phyloP scores from a whole-genome alignment of 2,888 invertebrate species.

The Eristalis arbustorum region DNA sequence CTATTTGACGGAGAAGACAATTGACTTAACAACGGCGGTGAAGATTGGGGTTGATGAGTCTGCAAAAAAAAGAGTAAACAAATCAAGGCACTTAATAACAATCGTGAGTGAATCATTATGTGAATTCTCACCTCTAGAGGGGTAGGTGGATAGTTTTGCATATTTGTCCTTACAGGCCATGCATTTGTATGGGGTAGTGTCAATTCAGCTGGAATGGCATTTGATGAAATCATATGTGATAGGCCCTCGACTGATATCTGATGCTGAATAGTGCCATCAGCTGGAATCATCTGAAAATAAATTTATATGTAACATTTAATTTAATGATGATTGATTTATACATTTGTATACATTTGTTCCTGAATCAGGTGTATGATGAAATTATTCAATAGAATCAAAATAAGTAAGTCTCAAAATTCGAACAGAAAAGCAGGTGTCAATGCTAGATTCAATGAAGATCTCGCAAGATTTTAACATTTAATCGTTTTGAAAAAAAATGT shows the following conservation, averaged over 20 bases:
- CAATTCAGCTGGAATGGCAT: conserved; percentile 79
- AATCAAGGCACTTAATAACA: background rate
- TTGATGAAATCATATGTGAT: conserved; percentile 78
- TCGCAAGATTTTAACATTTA: too few relatives aligned
- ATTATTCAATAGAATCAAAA: too few relatives aligned
- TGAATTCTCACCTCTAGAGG: conserved; percentile 71
- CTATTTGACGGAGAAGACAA: conserved; percentile 90
- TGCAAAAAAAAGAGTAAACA: conserved; percentile 5
- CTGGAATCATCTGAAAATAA: conserved; percentile 75
- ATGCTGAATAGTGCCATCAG: conserved; percentile 75
- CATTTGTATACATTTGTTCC: background rate
- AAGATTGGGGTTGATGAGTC: conserved; percentile 81
- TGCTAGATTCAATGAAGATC: too few relatives aligned
- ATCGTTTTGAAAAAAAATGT: too few relatives aligned
- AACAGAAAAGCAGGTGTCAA: too few relatives aligned
- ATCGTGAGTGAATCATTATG: background rate
- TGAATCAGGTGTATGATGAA: too few relatives aligned
- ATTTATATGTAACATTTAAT: background rate
- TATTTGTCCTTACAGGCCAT: conserved; percentile 76
- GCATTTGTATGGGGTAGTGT: conserved; percentile 74
- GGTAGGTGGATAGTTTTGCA: conserved; percentile 72
- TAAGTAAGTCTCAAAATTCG: too few relatives aligned
- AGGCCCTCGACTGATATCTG: conserved; percentile 77
- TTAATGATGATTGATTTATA: background rate
- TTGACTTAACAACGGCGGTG: conserved; percentile 87